A percentile compares a stretch with the other conserved stretches of the same genome.
These are phyloP conservation scores for Tragelaphus oryx DNA, from an alignment of 2,797 vertebrate species.

Conservation along the genomic window DNA sequence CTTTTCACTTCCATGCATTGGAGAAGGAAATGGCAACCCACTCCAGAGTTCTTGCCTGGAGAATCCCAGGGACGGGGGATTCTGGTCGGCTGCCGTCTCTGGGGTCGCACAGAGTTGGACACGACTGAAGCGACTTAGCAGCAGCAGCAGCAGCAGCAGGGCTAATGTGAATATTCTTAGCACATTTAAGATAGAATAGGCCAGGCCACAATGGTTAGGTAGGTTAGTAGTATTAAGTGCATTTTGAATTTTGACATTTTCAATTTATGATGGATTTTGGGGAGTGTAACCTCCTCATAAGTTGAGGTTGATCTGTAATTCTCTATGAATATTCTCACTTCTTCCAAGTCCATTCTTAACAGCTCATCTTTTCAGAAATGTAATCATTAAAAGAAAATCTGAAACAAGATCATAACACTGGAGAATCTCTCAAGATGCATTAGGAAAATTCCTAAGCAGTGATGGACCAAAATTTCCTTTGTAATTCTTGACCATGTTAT, in stretches of 20 bases:
- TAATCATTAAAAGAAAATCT: not conserved
- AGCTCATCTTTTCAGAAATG: conserved; percentile 1
- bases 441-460: not conserved
- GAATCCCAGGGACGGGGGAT: no score
- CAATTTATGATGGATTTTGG: not conserved
- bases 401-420: not conserved
- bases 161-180: not conserved
- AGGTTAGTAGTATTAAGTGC: not conserved
- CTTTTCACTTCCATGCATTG: no score
- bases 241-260: not conserved
- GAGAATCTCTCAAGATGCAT: not conserved
- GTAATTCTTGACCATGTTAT: not conserved
- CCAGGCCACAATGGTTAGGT: not conserved
- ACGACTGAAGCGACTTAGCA: no score
- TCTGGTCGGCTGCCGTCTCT: no score
- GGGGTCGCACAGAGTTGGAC: no score
- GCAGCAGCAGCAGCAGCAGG: no score
- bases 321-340: conserved; percentile 43
- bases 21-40: no score
- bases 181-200: not conserved
- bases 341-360: not conserved
- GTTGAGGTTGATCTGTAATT: not conserved
- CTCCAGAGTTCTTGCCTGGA: no score
- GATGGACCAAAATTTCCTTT: not conserved
- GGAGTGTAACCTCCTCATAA: not conserved